Conservation (phyloP, 2,113 vertebrate genomes). For the Thomomys bottae region DNA sequence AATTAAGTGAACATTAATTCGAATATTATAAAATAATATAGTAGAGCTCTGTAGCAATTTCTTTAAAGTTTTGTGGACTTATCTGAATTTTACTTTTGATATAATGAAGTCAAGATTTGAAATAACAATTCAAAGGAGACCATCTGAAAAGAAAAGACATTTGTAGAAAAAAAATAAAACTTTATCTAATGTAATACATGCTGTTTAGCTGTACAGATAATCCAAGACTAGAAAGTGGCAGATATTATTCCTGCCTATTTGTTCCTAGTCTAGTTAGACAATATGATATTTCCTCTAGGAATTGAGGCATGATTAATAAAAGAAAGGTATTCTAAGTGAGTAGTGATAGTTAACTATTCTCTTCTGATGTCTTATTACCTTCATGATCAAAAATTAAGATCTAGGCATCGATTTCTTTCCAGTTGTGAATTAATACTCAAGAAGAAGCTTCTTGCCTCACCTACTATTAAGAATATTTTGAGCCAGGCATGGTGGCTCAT, state of each 20-base stretch:
- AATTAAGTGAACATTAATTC: background rate
- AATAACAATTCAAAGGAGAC: background rate
- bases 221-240: background rate
- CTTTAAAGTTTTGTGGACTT: background rate
- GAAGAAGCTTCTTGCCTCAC: background rate
- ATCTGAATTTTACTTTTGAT: constrained; percentile 13
- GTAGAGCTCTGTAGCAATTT: background rate
- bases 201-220: background rate
- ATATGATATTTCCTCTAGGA: constrained; percentile 30
- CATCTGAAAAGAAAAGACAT: background rate
- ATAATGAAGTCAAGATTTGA: constrained; percentile 27
- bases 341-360: background rate
- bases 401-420: background rate
- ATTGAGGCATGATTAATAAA: background rate
- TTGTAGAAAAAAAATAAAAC: background rate
- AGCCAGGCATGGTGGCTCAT: no score
- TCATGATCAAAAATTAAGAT: constrained; percentile 1
- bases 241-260: constrained; percentile 7
- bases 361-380: background rate
- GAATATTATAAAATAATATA: background rate
- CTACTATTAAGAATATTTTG: background rate
- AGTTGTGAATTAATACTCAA: constrained; percentile 17
- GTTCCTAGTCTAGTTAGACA: background rate
- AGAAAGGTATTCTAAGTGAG: background rate
- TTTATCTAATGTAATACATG: constrained; percentile 10